Percentiles rank a stretch among this genome's conserved stretches.
Evolutionary conservation across 2,797 vertebrate species (phyloP).

Genomic region (Morelia viridis): DNA sequence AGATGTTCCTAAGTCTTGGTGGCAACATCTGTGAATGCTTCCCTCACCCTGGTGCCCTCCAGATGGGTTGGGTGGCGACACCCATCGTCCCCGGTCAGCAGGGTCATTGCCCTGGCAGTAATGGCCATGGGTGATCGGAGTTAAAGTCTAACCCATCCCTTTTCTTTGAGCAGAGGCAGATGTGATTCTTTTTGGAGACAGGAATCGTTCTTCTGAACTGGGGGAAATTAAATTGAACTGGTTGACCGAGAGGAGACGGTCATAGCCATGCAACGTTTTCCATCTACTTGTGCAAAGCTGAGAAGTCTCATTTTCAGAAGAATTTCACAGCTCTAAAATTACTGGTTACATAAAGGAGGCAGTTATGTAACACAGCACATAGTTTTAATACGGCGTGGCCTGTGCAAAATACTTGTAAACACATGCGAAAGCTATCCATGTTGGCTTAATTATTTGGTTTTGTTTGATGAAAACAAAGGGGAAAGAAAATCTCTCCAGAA

Average conservation of each 20-base stretch:
- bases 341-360: slow-evolving; percentile 5
- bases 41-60: no score
- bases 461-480: background rate
- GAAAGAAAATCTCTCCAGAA: background rate
- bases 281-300: background rate
- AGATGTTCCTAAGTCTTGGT: background rate
- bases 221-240: background rate
- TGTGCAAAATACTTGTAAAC: background rate
- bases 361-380: background rate
- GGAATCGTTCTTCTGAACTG: background rate
- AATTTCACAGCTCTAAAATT: background rate
- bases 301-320: background rate
- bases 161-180: background rate
- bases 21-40: background rate
- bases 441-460: background rate
- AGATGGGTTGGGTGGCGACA: no score
- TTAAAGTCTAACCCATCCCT: background rate
- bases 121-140: background rate
- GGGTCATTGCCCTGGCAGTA: background rate
- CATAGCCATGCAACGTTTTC: background rate
- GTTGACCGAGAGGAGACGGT: no score
- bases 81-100: background rate
- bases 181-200: background rate
- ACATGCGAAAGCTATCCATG: background rate
- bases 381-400: background rate